These are phyloP conservation scores for Merluccius polli DNA, from an alignment of 2,797 vertebrate species.

Conservation along the genomic window DNA sequence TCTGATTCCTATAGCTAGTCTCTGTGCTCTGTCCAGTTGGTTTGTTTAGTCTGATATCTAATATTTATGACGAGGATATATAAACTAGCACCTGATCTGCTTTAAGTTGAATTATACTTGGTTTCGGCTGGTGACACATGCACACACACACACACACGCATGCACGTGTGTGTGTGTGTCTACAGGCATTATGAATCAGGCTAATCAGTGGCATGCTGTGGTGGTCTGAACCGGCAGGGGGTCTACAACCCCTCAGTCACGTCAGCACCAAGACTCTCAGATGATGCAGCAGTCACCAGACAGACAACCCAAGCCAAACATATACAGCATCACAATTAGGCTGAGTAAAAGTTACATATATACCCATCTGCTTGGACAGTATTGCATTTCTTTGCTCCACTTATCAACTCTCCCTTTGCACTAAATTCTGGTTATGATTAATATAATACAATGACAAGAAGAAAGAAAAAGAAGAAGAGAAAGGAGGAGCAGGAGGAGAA, in stretches of 20 bases:
- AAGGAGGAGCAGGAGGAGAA: background rate
- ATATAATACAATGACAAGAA: background rate
- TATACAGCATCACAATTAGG: background rate
- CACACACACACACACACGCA: background rate
- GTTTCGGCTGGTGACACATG: background rate
- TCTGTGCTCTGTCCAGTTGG: background rate
- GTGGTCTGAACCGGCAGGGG: background rate
- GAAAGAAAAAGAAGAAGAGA: background rate
- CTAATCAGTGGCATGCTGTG: background rate
- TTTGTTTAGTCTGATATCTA: background rate
- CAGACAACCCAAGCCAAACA: background rate
- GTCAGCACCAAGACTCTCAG: background rate
- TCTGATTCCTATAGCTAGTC: background rate
- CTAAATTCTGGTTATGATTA: background rate
- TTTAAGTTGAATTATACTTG: background rate
- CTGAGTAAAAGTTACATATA: background rate
- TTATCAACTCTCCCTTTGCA: background rate
- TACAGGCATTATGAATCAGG: slow-evolving; percentile 17
- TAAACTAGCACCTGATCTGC: background rate
- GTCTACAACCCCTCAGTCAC: background rate
- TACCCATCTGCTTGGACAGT: background rate
- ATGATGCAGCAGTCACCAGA: background rate
- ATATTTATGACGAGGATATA: background rate
- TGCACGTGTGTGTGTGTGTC: background rate
- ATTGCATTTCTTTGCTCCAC: background rate